These are phyloP conservation scores for Tetranychus piercei DNA, from an alignment of 2,888 invertebrate genomes.

Conservation along the genomic window DNA sequence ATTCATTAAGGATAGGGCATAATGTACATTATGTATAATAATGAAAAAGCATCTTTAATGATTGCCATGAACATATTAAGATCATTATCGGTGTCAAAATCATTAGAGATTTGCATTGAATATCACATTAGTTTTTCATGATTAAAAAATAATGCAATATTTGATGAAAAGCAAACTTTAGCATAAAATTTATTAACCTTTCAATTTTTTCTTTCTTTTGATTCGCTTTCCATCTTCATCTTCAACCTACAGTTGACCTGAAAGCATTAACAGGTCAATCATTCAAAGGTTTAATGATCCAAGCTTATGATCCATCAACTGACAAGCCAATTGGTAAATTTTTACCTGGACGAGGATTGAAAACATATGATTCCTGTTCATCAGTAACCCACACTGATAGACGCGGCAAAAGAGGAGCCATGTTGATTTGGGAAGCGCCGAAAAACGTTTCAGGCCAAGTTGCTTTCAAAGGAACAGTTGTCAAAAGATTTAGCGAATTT, in stretches of 20 bases:
- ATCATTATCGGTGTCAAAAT: too few relatives aligned
- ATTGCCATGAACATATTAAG: too few relatives aligned
- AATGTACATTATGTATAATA: too few relatives aligned
- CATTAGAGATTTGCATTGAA: too few relatives aligned
- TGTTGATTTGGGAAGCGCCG: slow-evolving; percentile 25
- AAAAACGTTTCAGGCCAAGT: slow-evolving; percentile 21
- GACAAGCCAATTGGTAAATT: slow-evolving; percentile 24
- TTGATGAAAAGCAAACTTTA: too few relatives aligned
- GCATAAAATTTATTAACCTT: not conserved
- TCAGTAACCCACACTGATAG: slow-evolving; percentile 24
- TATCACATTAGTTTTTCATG: too few relatives aligned
- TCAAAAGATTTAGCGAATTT: slow-evolving; percentile 25
- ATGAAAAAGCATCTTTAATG: too few relatives aligned
- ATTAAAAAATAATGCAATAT: too few relatives aligned
- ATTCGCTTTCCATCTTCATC: slow-evolving; percentile 3
- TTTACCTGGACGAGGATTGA: slow-evolving; percentile 23
- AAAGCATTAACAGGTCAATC: slow-evolving; percentile 22
- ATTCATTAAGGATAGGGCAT: too few relatives aligned
- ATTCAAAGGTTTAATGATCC: slow-evolving; percentile 26
- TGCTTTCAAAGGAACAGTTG: slow-evolving; percentile 25
- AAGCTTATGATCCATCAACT: slow-evolving; percentile 25
- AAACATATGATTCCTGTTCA: slow-evolving; percentile 23
- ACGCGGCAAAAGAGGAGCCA: slow-evolving; percentile 24
- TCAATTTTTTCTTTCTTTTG: not conserved
- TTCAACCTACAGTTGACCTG: slow-evolving; percentile 5